These are phyloP conservation scores for Adela reaumurella DNA, from an alignment of 2,888 invertebrate species.

Conservation along the genomic window DNA sequence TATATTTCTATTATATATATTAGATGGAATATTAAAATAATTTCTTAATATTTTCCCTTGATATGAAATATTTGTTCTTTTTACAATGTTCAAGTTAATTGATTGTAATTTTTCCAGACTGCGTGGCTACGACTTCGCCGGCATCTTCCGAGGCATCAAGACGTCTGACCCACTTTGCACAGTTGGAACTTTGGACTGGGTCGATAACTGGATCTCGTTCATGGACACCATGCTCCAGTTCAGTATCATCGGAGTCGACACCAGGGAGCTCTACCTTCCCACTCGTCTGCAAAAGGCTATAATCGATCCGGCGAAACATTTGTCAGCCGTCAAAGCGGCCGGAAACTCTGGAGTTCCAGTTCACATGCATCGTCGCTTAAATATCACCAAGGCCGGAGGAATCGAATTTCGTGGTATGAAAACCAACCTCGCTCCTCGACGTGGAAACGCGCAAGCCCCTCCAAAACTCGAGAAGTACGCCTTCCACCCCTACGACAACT, in stretches of 20 bases:
- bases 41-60: no score
- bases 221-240: conserved; percentile 97
- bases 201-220: conserved; percentile 90
- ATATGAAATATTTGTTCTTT: no score
- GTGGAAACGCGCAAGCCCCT: conserved; percentile 69
- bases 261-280: conserved; percentile 82
- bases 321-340: conserved; percentile 24
- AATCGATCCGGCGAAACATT: conserved; percentile 75
- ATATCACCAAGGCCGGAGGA: conserved; percentile 76
- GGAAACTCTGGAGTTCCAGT: conserved; percentile 52
- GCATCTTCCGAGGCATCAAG: conserved; percentile 77
- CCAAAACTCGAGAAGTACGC: conserved; percentile 82
- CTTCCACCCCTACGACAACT: conserved; percentile 73
- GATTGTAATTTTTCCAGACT: conserved; percentile 32
- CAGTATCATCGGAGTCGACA: conserved; percentile 72
- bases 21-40: no score
- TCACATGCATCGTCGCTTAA: conserved; percentile 66
- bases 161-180: conserved; percentile 68
- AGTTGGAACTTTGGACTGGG: conserved; percentile 77
- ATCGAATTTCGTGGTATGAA: conserved; percentile 87
- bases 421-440: conserved; percentile 84
- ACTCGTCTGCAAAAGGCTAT: conserved; percentile 79
- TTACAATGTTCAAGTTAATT: no score
- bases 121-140: conserved; percentile 83
- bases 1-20: no score